Conservation (phyloP, 2,113 vertebrate species). For the Xiphias gladius region DNA sequence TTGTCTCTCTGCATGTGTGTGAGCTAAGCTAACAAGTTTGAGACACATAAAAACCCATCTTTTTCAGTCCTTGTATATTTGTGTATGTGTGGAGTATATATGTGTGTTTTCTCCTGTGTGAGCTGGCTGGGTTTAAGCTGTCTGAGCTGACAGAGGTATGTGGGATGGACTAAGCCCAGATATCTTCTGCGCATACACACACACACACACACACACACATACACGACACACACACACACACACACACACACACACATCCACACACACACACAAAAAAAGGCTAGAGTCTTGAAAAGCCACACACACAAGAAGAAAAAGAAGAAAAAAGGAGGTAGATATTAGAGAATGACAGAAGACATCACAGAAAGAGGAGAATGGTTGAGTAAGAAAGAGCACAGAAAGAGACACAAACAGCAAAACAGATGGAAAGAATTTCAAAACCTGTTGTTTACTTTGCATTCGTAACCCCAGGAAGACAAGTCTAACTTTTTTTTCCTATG, state of each 20-base stretch:
- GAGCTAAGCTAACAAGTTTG: constrained; percentile 10
- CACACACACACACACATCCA: constrained; percentile 14
- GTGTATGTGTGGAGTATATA: background rate
- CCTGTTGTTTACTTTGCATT: constrained; percentile 55
- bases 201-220: constrained; percentile 31
- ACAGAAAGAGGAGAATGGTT: constrained; percentile 34
- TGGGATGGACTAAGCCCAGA: constrained; percentile 71
- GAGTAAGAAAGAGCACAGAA: constrained; percentile 5
- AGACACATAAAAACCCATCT: constrained; percentile 1
- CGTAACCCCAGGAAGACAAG: constrained; percentile 46
- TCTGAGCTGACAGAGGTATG: constrained; percentile 75
- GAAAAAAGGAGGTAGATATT: constrained; percentile 20
- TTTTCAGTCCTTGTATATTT: constrained; percentile 10
- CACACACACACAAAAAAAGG: too few relatives aligned
- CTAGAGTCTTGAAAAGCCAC: too few relatives aligned
- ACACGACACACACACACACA: constrained; percentile 62
- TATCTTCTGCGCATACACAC: constrained; percentile 68
- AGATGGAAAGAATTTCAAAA: constrained; percentile 59
- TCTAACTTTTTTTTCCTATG: constrained; percentile 29
- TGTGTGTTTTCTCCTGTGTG: constrained; percentile 64
- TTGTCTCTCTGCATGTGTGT: constrained; percentile 16
- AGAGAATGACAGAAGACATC: constrained; percentile 47
- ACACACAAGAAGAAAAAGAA: constrained; percentile 7
- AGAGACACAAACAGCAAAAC: constrained; percentile 40
- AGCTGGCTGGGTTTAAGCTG: constrained; percentile 67